Percentiles rank a stretch among this genome's conserved stretches.
Conservation (phyloP, 1,140 invertebrate genomes). For the Latrodectus geometricus region DNA sequence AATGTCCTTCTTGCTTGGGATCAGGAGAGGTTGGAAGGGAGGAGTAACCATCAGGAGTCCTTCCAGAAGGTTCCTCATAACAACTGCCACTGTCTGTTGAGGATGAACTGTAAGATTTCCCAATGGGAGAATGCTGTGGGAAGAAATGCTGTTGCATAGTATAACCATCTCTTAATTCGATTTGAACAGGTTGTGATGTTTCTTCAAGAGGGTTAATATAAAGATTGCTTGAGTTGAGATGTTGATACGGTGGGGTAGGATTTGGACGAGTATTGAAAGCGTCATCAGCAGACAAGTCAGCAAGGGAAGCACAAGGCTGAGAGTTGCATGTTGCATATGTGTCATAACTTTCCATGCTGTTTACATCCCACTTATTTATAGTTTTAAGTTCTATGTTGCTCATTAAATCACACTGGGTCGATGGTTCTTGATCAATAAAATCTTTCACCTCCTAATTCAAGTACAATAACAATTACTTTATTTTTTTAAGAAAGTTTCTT, state of each 20-base stretch:
- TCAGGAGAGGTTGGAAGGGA: conserved; percentile 58
- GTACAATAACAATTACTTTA: neutral
- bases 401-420: conserved; percentile 46
- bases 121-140: conserved; percentile 77
- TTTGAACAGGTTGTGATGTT: conserved; percentile 66
- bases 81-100: conserved; percentile 60
- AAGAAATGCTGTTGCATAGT: conserved; percentile 91
- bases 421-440: conserved; percentile 61
- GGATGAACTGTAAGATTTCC: conserved; percentile 42
- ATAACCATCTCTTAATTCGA: conserved; percentile 91
- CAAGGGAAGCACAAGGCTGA: conserved; percentile 87
- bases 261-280: conserved; percentile 55
- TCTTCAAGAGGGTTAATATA: conserved; percentile 89
- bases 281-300: conserved; percentile 64
- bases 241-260: conserved; percentile 32
- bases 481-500: too few species aligned
- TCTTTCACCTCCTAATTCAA: conserved; percentile 57
- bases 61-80: conserved; percentile 58
- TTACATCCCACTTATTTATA: conserved; percentile 73
- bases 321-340: conserved; percentile 96
- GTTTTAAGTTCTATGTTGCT: conserved; percentile 68
- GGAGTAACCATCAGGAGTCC: conserved; percentile 45
- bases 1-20: conserved; percentile 36
- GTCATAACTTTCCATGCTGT: conserved; percentile 86
- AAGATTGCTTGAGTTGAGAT: conserved; percentile 79